A percentile compares a stretch with the other conserved stretches of the same genome.
phyloP scores from a whole-genome alignment of 2,797 vertebrate genomes.

The Kryptolebias ocellatus region DNA sequence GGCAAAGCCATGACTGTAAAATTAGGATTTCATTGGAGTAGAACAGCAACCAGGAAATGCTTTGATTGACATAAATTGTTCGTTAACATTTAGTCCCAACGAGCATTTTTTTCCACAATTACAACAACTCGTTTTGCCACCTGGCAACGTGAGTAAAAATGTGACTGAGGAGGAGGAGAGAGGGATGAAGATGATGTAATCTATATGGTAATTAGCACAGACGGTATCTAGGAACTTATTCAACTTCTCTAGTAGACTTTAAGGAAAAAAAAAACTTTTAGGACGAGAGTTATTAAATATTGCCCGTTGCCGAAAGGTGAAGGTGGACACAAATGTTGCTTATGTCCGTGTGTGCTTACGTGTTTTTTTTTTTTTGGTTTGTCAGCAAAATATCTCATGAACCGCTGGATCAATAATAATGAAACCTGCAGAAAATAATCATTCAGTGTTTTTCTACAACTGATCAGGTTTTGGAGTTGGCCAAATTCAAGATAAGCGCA shows the following conservation, averaged over 20 bases:
- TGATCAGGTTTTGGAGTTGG: too few relatives aligned
- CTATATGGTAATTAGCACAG: neutral
- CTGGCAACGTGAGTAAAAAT: neutral
- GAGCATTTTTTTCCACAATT: neutral
- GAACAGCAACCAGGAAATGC: neutral
- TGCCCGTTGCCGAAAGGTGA: too few relatives aligned
- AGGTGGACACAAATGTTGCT: too few relatives aligned
- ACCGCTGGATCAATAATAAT: too few relatives aligned
- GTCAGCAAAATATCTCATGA: too few relatives aligned
- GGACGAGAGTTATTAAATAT: too few relatives aligned
- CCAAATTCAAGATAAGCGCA: too few relatives aligned
- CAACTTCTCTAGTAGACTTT: neutral
- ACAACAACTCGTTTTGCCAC: neutral
- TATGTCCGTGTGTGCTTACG: too few relatives aligned
- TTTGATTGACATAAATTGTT: neutral
- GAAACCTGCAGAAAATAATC: too few relatives aligned
- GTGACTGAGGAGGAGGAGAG: neutral
- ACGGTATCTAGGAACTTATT: neutral
- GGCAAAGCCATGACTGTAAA: neutral
- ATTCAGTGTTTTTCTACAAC: too few relatives aligned
- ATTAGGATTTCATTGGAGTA: neutral
- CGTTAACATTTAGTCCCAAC: neutral
- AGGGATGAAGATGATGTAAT: neutral
- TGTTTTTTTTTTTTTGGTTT: too few relatives aligned
- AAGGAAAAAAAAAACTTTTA: neutral